Percentiles rank a stretch among this genome's conserved stretches.
Conservation (phyloP, 1,140 invertebrate species). For the Episyrphus balteatus region DNA sequence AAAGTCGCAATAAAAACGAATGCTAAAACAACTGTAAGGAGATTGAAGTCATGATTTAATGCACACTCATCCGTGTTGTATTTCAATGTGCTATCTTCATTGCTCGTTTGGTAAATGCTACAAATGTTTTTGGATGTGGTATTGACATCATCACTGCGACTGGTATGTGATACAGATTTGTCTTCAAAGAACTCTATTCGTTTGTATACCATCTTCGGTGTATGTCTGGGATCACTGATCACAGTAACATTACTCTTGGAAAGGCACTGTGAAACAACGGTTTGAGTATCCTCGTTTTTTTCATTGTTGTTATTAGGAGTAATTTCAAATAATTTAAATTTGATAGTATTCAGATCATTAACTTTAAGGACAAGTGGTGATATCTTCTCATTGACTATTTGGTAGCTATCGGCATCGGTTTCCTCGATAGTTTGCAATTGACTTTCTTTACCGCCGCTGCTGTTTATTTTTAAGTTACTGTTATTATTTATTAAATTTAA, state of each 20-base stretch:
- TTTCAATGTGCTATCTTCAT: neutral
- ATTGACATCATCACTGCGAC: constrained; percentile 9
- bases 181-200: constrained; percentile 36
- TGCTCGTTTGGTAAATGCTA: constrained; percentile 21
- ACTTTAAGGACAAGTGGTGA: neutral
- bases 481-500: constrained; percentile 17
- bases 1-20: constrained; percentile 55
- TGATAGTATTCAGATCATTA: neutral
- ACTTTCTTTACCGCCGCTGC: constrained; percentile 1
- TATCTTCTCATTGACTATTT: neutral
- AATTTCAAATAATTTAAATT: no score
- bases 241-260: no score
- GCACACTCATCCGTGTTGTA: constrained; percentile 15
- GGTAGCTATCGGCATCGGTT: neutral
- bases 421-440: constrained; percentile 6
- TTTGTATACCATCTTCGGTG: constrained; percentile 13
- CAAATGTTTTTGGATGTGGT: constrained; percentile 15
- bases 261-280: neutral
- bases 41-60: constrained; percentile 31
- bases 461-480: neutral
- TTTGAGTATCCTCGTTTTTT: neutral
- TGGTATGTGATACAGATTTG: neutral
- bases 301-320: neutral
- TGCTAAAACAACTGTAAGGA: constrained; percentile 49
- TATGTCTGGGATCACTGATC: neutral